phyloP scores from a whole-genome alignment of 92 coral and sea anemone genomes.

The Epizoanthus illoricatus region DNA sequence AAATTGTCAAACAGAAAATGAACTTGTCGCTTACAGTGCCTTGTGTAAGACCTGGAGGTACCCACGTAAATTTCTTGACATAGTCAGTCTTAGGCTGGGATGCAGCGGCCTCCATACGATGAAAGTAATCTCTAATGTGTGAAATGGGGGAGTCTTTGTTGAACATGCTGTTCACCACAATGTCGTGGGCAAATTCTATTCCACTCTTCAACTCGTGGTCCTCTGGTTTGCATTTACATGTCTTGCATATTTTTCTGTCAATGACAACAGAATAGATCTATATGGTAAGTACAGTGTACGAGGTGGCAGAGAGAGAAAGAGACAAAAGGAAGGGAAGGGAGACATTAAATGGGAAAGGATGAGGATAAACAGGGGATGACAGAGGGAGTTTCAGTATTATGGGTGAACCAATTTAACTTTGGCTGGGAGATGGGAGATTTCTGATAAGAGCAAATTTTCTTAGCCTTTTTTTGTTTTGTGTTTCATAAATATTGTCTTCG shows the following conservation, averaged over 20 bases:
- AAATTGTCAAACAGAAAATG: background rate
- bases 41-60: conserved; percentile 91
- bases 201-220: conserved; percentile 95
- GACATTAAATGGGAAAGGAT: too few species aligned
- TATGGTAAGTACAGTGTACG: too few species aligned
- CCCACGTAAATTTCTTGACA: conserved; percentile 90
- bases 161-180: conserved; percentile 79
- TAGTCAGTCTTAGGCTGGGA: conserved; percentile 75
- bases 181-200: conserved; percentile 82
- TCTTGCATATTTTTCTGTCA: conserved; percentile 95
- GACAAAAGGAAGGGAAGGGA: too few species aligned
- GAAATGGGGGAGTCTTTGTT: conserved; percentile 72
- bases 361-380: too few species aligned
- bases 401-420: too few species aligned
- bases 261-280: background rate
- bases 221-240: conserved; percentile 91
- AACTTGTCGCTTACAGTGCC: conserved; percentile 70
- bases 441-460: too few species aligned
- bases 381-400: too few species aligned
- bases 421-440: too few species aligned
- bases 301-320: too few species aligned
- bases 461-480: too few species aligned
- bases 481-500: background rate
- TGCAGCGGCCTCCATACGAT: conserved; percentile 64
- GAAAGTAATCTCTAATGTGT: conserved; percentile 80